These are phyloP conservation scores for Grantiella picta DNA, from an alignment of 2,113 vertebrate species.

Conservation along the genomic window DNA sequence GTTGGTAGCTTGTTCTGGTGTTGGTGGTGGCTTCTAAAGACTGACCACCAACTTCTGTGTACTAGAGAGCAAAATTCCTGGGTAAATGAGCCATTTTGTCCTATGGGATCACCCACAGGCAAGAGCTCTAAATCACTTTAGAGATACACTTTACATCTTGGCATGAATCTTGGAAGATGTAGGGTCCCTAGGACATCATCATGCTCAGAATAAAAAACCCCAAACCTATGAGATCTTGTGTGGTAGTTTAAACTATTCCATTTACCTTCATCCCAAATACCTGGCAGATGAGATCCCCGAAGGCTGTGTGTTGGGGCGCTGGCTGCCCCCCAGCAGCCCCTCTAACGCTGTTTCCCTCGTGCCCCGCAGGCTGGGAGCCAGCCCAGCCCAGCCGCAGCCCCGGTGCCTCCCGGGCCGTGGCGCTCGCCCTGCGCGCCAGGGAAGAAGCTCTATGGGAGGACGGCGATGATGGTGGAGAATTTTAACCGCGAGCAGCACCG, in stretches of 20 bases:
- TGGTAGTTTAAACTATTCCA: not conserved
- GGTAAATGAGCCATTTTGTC: not conserved
- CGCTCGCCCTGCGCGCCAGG: constrained; percentile 31
- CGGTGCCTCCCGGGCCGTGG: not conserved
- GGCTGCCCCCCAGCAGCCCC: accelerated
- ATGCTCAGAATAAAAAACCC: too few relatives aligned
- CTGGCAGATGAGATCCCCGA: accelerated
- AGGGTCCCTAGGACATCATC: not conserved
- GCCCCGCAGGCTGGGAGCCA: not conserved
- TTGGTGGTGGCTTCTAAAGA: not conserved
- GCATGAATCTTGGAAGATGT: not conserved
- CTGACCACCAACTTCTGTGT: not conserved
- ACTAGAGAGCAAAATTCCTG: not conserved
- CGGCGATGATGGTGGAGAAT: accelerated
- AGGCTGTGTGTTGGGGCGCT: accelerated
- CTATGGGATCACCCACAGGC: not conserved
- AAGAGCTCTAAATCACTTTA: not conserved
- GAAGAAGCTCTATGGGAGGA: not conserved
- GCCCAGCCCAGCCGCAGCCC: accelerated
- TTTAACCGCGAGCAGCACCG: accelerated
- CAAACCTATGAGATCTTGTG: accelerated
- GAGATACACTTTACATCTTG: not conserved
- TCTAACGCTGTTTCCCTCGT: accelerated
- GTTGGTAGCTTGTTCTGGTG: not conserved
- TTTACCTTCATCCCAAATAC: not conserved